phyloP scores from a whole-genome alignment of 30 jellyfish, hydroid and myxozoan genomes.

The Hydractinia echinata region DNA sequence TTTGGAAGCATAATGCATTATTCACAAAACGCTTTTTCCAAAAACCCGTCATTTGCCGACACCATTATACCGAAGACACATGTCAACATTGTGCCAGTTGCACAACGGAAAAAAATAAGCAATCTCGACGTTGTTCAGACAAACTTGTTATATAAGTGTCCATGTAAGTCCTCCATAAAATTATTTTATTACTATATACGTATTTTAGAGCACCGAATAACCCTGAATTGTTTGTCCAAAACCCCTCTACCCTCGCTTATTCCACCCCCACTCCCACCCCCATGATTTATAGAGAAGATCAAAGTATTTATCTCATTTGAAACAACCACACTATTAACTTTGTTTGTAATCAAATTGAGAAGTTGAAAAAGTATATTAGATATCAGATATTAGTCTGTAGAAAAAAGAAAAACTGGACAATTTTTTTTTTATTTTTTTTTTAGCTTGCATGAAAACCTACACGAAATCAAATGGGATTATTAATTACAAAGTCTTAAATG shows the following conservation, averaged over 20 bases:
- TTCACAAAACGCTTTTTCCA: constrained; percentile 16
- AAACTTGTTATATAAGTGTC: constrained; percentile 20
- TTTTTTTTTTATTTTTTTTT: not conserved
- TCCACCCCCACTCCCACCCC: not conserved
- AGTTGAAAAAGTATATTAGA: no score
- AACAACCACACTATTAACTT: no score
- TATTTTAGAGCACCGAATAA: no score
- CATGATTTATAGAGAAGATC: not conserved
- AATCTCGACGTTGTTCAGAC: constrained; percentile 10
- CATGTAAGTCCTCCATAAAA: not conserved
- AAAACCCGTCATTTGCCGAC: not conserved
- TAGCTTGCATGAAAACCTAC: not conserved
- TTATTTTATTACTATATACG: no score
- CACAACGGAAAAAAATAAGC: constrained; percentile 24
- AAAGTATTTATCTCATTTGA: no score
- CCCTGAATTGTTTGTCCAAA: no score
- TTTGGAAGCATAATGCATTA: constrained; percentile 16
- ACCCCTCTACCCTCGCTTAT: not conserved
- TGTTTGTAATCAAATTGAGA: no score
- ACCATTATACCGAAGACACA: not conserved
- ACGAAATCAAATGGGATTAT: not conserved
- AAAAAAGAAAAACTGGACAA: no score
- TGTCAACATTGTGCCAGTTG: not conserved
- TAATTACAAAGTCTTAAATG: not conserved
- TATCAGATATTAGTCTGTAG: no score